Evolutionary conservation across 1,140 invertebrate genomes (phyloP).

Genomic region (Thaumatotibia leucotreta): DNA sequence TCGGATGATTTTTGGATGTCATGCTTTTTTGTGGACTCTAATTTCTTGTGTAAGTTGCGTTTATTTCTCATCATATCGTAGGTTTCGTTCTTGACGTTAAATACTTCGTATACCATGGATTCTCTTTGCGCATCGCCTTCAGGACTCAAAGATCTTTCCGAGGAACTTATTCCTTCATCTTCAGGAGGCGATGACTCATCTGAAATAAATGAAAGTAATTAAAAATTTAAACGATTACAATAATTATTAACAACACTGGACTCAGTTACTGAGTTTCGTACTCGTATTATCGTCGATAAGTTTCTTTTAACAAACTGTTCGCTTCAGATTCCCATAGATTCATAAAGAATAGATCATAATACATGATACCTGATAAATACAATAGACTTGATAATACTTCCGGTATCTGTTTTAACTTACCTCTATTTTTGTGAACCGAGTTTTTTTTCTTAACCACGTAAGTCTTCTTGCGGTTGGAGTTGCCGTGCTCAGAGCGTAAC

Average conservation of each 20-base stretch:
- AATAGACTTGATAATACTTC: background rate
- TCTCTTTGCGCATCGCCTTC: conserved; percentile 79
- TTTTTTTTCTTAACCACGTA: conserved; percentile 69
- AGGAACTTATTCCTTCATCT: conserved; percentile 91
- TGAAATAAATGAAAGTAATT: conserved; percentile 30
- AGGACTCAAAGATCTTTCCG: conserved; percentile 85
- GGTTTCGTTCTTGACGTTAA: conserved; percentile 79
- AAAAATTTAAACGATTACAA: background rate
- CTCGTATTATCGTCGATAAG: no score
- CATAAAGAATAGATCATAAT: background rate
- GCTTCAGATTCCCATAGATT: no score
- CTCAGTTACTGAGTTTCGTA: no score
- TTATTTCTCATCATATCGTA: conserved; percentile 73
- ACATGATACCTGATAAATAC: background rate
- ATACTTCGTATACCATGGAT: conserved; percentile 80
- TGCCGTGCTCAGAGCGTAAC: conserved; percentile 67
- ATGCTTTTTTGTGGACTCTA: conserved; percentile 59
- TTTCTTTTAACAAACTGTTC: no score
- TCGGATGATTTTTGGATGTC: conserved; percentile 72
- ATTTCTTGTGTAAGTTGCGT: conserved; percentile 56
- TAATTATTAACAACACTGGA: background rate
- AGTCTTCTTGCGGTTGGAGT: conserved; percentile 64
- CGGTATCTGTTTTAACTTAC: conserved; percentile 26
- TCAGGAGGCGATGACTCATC: conserved; percentile 86
- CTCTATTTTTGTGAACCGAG: conserved; percentile 62